phyloP scores from a whole-genome alignment of 2,113 vertebrate species.

The Muntiacus muntjak region DNA sequence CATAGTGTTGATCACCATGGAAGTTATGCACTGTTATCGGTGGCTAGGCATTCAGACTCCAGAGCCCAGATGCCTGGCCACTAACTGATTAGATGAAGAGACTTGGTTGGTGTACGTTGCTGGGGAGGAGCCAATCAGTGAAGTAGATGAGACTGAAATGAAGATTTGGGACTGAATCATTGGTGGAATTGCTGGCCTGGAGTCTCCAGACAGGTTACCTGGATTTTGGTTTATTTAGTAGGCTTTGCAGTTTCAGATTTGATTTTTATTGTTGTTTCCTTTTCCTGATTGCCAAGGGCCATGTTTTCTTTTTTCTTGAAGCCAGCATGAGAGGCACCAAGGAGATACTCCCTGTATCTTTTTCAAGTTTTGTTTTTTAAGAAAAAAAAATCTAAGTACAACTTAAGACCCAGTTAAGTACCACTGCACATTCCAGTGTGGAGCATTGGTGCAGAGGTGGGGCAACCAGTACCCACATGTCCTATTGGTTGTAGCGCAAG shows the following conservation, averaged over 20 bases:
- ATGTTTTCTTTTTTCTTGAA: neutral
- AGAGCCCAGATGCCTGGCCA: accelerated
- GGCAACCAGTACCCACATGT: neutral
- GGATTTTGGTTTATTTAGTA: neutral
- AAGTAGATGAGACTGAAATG: neutral
- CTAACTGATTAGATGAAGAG: neutral
- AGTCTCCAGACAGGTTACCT: neutral
- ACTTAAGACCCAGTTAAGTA: neutral
- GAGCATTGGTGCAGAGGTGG: neutral
- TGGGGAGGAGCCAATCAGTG: neutral
- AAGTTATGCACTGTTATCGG: neutral
- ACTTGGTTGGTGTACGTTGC: neutral
- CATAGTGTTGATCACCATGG: neutral
- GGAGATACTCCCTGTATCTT: neutral
- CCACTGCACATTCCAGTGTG: neutral
- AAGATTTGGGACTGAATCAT: neutral
- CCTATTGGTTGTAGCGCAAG: neutral
- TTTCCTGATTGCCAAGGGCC: neutral
- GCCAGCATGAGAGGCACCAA: neutral
- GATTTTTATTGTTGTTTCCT: neutral
- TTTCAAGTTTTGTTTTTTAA: neutral
- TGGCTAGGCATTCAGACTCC: neutral
- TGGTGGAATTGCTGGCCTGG: neutral
- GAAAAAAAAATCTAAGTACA: neutral
- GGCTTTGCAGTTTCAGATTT: neutral